Conservation (phyloP, 2,113 vertebrate species). For the Hoplias malabaricus region DNA sequence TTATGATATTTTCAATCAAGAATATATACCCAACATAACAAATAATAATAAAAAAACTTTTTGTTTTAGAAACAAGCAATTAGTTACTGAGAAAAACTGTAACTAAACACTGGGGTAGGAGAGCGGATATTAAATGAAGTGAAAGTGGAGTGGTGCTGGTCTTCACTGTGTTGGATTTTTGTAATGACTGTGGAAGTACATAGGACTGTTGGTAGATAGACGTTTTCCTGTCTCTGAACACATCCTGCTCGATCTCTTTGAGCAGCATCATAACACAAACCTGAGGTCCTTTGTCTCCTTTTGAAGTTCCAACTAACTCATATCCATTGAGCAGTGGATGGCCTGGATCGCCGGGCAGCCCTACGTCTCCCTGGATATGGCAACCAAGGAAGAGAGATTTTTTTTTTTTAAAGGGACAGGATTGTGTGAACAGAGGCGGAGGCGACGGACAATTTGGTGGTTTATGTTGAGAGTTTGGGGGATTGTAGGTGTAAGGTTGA, state of each 20-base stretch:
- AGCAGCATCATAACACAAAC: conserved; percentile 66
- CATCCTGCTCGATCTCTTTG: conserved; percentile 29
- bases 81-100: neutral
- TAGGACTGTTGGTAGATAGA: neutral
- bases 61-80: neutral
- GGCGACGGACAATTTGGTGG: conserved; percentile 19
- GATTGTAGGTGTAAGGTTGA: neutral
- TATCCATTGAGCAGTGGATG: conserved; percentile 81
- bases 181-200: neutral
- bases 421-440: conserved; percentile 33
- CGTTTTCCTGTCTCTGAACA: neutral
- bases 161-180: neutral
- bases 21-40: neutral
- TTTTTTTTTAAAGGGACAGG: conserved; percentile 57
- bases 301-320: conserved; percentile 85
- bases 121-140: neutral
- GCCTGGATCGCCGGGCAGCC: conserved; percentile 81
- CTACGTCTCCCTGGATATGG: conserved; percentile 83
- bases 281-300: conserved; percentile 86
- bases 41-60: neutral
- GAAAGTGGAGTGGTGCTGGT: neutral
- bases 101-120: neutral
- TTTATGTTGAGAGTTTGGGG: conserved; percentile 26
- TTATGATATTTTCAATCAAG: no score
- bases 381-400: conserved; percentile 63